Evolutionary conservation across 2,113 vertebrate species (phyloP), one percentile per base, ranked within the genome.

Genomic region (Pagrus major): DNA sequence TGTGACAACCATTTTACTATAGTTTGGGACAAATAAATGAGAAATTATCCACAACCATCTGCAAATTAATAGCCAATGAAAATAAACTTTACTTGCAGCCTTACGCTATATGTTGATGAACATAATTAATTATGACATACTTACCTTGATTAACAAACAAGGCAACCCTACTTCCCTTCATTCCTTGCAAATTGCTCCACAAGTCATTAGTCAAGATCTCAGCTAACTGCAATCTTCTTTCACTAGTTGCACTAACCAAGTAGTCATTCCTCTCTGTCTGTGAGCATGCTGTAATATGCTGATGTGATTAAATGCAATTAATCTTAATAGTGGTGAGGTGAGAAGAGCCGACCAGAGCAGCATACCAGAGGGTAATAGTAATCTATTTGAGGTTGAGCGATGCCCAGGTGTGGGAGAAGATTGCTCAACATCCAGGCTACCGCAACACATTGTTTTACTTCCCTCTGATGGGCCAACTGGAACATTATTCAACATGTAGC

Each of bases 391-490:
- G 12, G 86, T 67, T 54, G 37, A 75, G 47, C 54, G 41, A 46
- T 66, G 64, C 51, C 71, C 78, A 87, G 86, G 85, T 85, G 64
- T 39, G 66, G 76, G 60, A 75, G 37, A 65, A n/a, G 71, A 84
- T 89, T 93, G 85, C 86, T 85, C 84, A 92, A 89, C 58, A 73
- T 27, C 35, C 47, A 75, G 55, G 75, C 29, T 76, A 86, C 82
- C 23, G 1, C 82, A 83, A 70, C 25, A 81, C 44, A 86, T 65
- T 78, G 55, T 82, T 85, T 29, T 44, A 23, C 76, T 75, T 55
- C n/a, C 51, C 81, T 74, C 61, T 70, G 78, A 86, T 56, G 81
- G 85, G 70, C 58, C 35, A 60, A 52, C 41, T 44, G 35, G 23
- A 47, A 66, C 71, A 84, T 77, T 78, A 90, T 76, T 88, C 71